These are phyloP conservation scores for Morone chrysops DNA, from an alignment of 2,113 vertebrate genomes.

Conservation along the genomic window DNA sequence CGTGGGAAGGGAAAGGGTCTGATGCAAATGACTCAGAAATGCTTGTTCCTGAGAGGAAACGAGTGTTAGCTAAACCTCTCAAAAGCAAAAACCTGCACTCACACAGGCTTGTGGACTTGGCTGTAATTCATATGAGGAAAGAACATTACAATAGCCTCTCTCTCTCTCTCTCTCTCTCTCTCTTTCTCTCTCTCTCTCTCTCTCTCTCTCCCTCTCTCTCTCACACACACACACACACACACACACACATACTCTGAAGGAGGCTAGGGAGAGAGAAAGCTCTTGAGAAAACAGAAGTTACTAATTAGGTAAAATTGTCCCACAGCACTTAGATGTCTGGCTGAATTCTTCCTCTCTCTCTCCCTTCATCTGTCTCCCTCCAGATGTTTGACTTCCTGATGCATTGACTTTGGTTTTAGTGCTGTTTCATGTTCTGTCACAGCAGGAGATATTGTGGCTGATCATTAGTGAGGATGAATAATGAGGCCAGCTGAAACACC, in stretches of 20 bases:
- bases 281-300: constrained; percentile 78
- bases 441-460: constrained; percentile 56
- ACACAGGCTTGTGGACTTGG: constrained; percentile 59
- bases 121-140: constrained; percentile 56
- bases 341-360: constrained; percentile 52
- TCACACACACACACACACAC: constrained; percentile 26
- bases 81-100: constrained; percentile 19
- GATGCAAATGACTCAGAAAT: constrained; percentile 46
- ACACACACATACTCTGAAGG: constrained; percentile 17
- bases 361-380: constrained; percentile 60
- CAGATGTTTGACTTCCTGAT: constrained; percentile 81
- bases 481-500: constrained; percentile 54
- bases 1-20: constrained; percentile 64
- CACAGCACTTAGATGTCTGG: constrained; percentile 71
- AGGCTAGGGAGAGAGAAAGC: constrained; percentile 48
- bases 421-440: constrained; percentile 71
- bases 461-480: constrained; percentile 72
- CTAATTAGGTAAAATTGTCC: constrained; percentile 77
- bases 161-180: background rate
- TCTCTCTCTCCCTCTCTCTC: background rate
- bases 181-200: constrained; percentile 17
- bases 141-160: constrained; percentile 50
- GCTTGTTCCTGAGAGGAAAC: constrained; percentile 60
- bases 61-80: constrained; percentile 12
- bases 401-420: constrained; percentile 53